Evolutionary conservation across 2,888 invertebrate species (phyloP), one percentile per base, ranked within the genome.

Genomic region (Heliconius erato): DNA sequence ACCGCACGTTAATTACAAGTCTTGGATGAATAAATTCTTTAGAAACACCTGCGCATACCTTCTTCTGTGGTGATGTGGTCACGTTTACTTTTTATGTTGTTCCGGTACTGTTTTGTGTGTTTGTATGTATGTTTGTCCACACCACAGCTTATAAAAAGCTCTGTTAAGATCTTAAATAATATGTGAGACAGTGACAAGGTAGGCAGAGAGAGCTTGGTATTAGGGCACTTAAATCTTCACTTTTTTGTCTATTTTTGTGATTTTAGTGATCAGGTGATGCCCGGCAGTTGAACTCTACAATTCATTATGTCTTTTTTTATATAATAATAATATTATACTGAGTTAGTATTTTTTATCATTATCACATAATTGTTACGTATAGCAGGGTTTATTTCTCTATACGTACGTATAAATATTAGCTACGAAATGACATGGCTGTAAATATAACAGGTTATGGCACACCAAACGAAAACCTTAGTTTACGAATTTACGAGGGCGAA

Each of bases 71-170:
- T 74, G 35, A 63, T 65, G 83, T 81, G 86, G 88, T 88, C 89
- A 89, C 89, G 89, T 89, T 86, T 79, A 80, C 85, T 88, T 88
- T 89, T 89, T 89, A 89, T 87, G 87, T 88, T 87, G 85, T 89
- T 89, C 88, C 89, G 87, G 86, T 88, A 85, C 78, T 80, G 59
- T 80, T 59, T 79, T 68, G 72, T 79, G 79, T 81, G 28, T 76
- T 49, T 79, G 54, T 79, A 68, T 79, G 71, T 79, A 68, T 81
- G 79, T 81, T 76, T 79, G 35, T 76, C 28, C 69, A 67, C 12
- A 65, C 49, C 71, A 69, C 32, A 77, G 35, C 78, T 12, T 44
- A 32, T 16, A 32, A 71, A 19, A 65, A 35, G 81, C 65, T 11
- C 26, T n/a, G 40, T 71, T 71, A 4, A 40, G 5, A 40, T 40